Percentiles rank a stretch among this genome's conserved stretches.
These are phyloP conservation scores for Pherbina coryleti DNA, from an alignment of 2,888 invertebrate genomes.

Conservation along the genomic window DNA sequence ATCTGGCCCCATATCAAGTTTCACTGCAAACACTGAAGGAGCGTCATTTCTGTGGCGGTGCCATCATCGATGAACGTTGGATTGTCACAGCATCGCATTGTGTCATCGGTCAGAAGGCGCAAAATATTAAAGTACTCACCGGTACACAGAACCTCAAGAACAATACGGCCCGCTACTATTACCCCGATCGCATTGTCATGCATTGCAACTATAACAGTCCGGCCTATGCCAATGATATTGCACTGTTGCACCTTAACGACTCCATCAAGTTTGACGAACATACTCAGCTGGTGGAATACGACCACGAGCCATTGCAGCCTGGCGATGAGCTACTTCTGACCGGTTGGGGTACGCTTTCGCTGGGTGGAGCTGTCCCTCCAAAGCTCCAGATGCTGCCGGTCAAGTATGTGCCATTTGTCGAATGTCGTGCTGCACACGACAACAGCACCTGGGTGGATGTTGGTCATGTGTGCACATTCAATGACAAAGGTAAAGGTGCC, in stretches of 20 bases:
- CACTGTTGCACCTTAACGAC: slow-evolving; percentile 74
- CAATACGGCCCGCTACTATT: slow-evolving; percentile 56
- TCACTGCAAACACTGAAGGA: slow-evolving; percentile 60
- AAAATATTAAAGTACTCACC: slow-evolving; percentile 56
- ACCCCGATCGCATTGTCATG: slow-evolving; percentile 56
- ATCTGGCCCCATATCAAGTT: slow-evolving; percentile 66
- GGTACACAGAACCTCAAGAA: slow-evolving; percentile 60
- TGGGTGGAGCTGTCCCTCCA: slow-evolving; percentile 72
- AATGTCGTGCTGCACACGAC: slow-evolving; percentile 72
- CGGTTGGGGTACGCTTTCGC: slow-evolving; percentile 74
- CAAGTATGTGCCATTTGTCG: slow-evolving; percentile 72
- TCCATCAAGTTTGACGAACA: slow-evolving; percentile 71
- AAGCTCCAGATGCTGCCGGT: slow-evolving; percentile 74
- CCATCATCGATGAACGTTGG: slow-evolving; percentile 63
- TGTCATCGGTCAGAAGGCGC: slow-evolving; percentile 54
- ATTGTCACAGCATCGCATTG: slow-evolving; percentile 67
- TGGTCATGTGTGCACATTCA: slow-evolving; percentile 74
- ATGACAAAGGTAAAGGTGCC: slow-evolving; percentile 72
- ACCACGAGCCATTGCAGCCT: slow-evolving; percentile 58
- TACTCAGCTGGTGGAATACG: slow-evolving; percentile 72
- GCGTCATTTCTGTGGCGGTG: slow-evolving; percentile 66
- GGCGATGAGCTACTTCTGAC: slow-evolving; percentile 72
- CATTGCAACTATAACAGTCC: slow-evolving; percentile 62
- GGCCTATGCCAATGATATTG: slow-evolving; percentile 75
- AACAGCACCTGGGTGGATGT: slow-evolving; percentile 71